phyloP scores from a whole-genome alignment of 2,113 vertebrate species.

The Toxotes chatareus region DNA sequence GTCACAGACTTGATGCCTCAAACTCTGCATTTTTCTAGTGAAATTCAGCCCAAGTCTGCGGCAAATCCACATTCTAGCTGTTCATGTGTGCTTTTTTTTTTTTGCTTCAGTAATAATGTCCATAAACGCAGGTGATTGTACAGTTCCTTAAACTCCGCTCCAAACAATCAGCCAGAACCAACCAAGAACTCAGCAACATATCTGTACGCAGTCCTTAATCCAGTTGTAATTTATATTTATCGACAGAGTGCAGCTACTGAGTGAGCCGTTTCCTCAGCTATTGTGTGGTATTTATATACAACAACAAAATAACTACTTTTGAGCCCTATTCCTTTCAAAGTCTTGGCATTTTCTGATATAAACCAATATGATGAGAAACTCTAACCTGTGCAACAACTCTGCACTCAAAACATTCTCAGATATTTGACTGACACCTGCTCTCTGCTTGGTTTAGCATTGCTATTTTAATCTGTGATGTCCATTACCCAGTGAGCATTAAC shows the following conservation, averaged over 20 bases:
- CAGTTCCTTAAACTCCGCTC: slow-evolving; percentile 5
- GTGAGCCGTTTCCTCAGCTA: not conserved
- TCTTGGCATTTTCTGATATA: not conserved
- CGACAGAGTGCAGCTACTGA: slow-evolving; percentile 26
- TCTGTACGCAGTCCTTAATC: not conserved
- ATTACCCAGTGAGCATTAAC: too few relatives aligned
- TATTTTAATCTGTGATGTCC: not conserved
- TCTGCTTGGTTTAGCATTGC: not conserved
- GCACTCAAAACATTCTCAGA: slow-evolving; percentile 5
- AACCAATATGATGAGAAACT: not conserved
- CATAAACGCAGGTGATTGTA: slow-evolving; percentile 27
- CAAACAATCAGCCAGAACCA: slow-evolving; percentile 7
- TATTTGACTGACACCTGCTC: not conserved
- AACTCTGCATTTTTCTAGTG: not conserved
- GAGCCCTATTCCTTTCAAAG: slow-evolving; percentile 9
- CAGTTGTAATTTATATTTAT: slow-evolving; percentile 8
- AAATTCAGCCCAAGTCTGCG: not conserved
- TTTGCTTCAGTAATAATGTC: slow-evolving; percentile 11
- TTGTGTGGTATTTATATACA: slow-evolving; percentile 49
- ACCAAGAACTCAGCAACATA: not conserved
- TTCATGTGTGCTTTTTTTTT: slow-evolving; percentile 26
- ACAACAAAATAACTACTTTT: slow-evolving; percentile 7
- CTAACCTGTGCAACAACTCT: not conserved
- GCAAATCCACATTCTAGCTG: slow-evolving; percentile 9
- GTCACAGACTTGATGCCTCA: not conserved